Base-by-base conservation (phyloP, 2,888 invertebrate species). In the Sialis fuliginosa region DNA sequence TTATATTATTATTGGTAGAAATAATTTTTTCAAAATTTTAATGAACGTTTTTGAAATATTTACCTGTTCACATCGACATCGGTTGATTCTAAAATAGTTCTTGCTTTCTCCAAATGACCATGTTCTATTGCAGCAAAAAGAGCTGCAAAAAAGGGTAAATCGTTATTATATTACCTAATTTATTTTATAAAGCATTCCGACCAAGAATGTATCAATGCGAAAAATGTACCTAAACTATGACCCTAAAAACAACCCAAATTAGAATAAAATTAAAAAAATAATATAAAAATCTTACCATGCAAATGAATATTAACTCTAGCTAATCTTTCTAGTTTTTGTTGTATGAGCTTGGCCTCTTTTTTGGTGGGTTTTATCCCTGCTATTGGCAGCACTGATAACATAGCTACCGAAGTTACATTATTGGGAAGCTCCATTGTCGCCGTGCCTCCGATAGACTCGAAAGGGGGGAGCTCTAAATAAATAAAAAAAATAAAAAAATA, bases 61-160 rank as follows among this genome's bases (percentile, higher is more conserved):
- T 69, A 92, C 93, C 90, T 88, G 69, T 95, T 95, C 49, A 96
- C 83, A 64, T 96, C 89, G 47, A 93, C 84, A 60, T 89, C 88
- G 1, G 89, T 88, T 31, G 90, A 88, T 59, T 91, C 88, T 60
- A 96, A 69, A 59, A 96, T 91, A 47, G 87, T 85, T 56, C 85
- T 77, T 6, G 91, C 89, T 62, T 90, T 88, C 59, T 93, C 93
- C 58, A 91, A 67, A 64, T 96, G 91, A 46, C 91, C 92, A 67
- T 93, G 89, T 68, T 96, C 96, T 35, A 96, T 90, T 6, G 95
- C 95, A 35, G 89, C 86, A 62, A 96, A 92, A 43, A 95, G 72
- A 46, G 90, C 95, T 93, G 77, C 31, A 69, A 68, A 60, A 55
- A 58, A 53, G 44, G 48, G 51, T 50, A 43, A 33, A n/a, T 12